Evolutionary conservation across 2,888 invertebrate genomes (phyloP), one percentile per base, ranked within the genome.

Genomic region (Salpingus planirostris): DNA sequence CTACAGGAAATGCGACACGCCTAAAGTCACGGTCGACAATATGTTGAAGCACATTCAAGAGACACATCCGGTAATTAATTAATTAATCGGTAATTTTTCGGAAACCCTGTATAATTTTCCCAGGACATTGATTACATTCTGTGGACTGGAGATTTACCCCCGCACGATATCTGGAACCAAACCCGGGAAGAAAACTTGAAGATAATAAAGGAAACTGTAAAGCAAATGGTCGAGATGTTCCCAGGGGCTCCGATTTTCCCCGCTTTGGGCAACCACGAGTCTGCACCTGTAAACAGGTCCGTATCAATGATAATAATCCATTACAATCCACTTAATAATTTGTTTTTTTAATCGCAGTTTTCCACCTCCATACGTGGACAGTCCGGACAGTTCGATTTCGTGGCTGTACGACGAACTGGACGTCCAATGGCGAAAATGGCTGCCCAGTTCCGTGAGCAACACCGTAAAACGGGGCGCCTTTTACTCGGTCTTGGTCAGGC

Each of bases 131-230:
- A 91, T 62, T 90, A 90, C 56, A 90, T 97, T 42, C 64, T 93
- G 22, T 93, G 95, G 90, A 95, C 95, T 0, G 96, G 96, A 2
- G 97, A 97, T 65, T 67, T 96, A 41, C 93, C 95, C 2, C 89
- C 95, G 0, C 97, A 97, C 56, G 91, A 95, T 57, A 85, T 96
- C 6, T 89, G 89, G 89, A 90, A 91, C 58, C 91, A 91, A 65
- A 91, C 90, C 0, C 78, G 81, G 46, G 84, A 85, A 46, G 88
- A 88, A 60, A 92, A 93, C 60, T 63, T 92, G 13, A 80, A 84
- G 61, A 82, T 89, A 28, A 70, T 91, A 11, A 82, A 81, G 49
- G 87, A 89, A 55, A 88, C 89, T 0, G 87, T 89, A 0, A 72
- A 78, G 14, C 87, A 90, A 58, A 83, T 90, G 80, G 76, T 78